A percentile compares a stretch with the other conserved stretches of the same genome.
Evolutionary conservation across 2,888 invertebrate genomes (phyloP).

Genomic region (Polymixis flavicincta): DNA sequence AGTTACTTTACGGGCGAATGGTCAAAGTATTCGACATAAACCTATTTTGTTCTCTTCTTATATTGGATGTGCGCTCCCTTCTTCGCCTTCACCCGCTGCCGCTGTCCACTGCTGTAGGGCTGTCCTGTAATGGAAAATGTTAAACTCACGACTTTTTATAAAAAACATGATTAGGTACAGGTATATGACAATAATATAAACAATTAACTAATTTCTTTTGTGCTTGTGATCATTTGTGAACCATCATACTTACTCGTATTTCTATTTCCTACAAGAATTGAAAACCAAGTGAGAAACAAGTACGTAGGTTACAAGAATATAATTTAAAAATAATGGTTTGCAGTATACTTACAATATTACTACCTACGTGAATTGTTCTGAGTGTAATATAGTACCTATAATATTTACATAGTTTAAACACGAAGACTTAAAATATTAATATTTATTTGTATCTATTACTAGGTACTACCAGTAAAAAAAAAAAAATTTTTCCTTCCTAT

Average conservation of each 20-base stretch:
- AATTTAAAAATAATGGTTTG: neutral
- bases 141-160: constrained; percentile 8
- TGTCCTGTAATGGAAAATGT: constrained; percentile 66
- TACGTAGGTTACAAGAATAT: neutral
- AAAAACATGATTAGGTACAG: neutral
- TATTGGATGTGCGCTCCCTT: constrained; percentile 90
- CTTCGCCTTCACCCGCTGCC: constrained; percentile 81
- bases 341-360: too few species aligned
- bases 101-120: constrained; percentile 84
- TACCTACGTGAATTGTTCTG: too few species aligned
- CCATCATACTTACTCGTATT: neutral
- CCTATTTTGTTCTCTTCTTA: constrained; percentile 91
- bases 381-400: too few species aligned
- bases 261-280: neutral
- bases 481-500: too few species aligned
- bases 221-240: neutral
- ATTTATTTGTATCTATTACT: neutral
- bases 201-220: neutral
- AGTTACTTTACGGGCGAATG: constrained; percentile 90
- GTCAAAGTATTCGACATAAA: constrained; percentile 91
- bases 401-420: too few species aligned
- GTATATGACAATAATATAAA: too few species aligned
- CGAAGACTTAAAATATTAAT: too few species aligned
- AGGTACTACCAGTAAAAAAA: neutral
- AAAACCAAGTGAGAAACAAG: neutral